Conservation (phyloP, 2,888 invertebrate species). For the Acrocyrtus sp. region DNA sequence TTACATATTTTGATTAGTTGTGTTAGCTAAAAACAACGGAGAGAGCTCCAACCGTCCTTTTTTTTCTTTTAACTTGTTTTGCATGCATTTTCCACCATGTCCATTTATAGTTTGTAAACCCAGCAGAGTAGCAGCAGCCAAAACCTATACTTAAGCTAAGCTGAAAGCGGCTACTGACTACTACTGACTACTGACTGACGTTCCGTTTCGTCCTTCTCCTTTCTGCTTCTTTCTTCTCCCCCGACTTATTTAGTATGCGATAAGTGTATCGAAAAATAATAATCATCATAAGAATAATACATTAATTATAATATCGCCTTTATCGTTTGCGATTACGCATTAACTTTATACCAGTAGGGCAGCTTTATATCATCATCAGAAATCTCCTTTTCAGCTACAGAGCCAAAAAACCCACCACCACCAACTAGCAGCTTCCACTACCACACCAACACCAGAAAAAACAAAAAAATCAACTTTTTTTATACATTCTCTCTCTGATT, state of each 20-base stretch:
- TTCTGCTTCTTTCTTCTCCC: no score
- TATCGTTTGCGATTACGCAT: slow-evolving; percentile 44
- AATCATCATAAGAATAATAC: slow-evolving; percentile 53
- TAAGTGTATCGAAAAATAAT: slow-evolving; percentile 52
- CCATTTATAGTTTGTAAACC: neutral
- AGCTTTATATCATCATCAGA: slow-evolving; percentile 29
- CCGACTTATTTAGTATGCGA: slow-evolving; percentile 54
- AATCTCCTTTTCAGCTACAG: neutral
- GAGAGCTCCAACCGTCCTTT: slow-evolving; percentile 6
- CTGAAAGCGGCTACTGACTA: slow-evolving; percentile 42
- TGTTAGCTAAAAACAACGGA: slow-evolving; percentile 37
- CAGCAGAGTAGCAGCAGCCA: no score
- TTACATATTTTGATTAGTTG: slow-evolving; percentile 55
- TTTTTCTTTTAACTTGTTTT: neutral
- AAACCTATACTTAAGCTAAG: slow-evolving; percentile 45
- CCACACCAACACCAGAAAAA: neutral
- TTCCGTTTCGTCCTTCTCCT: slow-evolving; percentile 13
- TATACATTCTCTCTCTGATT: slow-evolving; percentile 8
- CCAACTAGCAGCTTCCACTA: no score
- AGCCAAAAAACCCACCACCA: neutral
- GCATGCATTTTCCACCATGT: slow-evolving; percentile 2
- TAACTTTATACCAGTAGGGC: slow-evolving; percentile 48
- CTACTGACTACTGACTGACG: slow-evolving; percentile 36
- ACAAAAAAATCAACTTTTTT: slow-evolving; percentile 3
- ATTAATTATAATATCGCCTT: slow-evolving; percentile 54